Conservation (phyloP, 2,113 vertebrate genomes). For the Pygoscelis antarcticus region DNA sequence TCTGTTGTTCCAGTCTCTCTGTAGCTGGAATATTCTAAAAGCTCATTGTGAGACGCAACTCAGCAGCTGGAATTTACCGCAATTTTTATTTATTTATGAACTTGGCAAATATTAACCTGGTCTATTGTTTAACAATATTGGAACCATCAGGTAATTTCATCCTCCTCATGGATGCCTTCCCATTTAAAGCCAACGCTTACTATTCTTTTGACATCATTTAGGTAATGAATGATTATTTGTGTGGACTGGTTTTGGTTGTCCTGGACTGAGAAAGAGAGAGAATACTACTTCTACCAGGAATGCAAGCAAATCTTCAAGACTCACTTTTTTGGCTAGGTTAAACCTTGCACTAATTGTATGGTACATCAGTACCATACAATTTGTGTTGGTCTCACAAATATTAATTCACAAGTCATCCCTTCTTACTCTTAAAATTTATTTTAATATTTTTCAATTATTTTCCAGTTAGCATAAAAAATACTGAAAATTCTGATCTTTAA, state of each 20-base stretch:
- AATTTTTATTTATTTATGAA: background rate
- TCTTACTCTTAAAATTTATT: background rate
- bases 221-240: background rate
- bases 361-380: background rate
- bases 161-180: background rate
- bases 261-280: background rate
- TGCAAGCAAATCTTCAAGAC: background rate
- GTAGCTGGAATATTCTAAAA: background rate
- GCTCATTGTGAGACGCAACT: background rate
- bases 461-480: background rate
- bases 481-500: background rate
- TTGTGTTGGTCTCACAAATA: background rate
- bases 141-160: background rate
- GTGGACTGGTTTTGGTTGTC: background rate
- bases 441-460: background rate
- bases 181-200: background rate
- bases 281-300: background rate
- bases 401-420: background rate
- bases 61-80: background rate
- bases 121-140: background rate
- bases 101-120: background rate
- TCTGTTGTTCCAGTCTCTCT: background rate
- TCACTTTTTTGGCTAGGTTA: background rate
- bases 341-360: background rate
- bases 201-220: background rate